Evolutionary conservation across 2,888 invertebrate genomes (phyloP).

Genomic region (Rhorus exstirpatorius): DNA sequence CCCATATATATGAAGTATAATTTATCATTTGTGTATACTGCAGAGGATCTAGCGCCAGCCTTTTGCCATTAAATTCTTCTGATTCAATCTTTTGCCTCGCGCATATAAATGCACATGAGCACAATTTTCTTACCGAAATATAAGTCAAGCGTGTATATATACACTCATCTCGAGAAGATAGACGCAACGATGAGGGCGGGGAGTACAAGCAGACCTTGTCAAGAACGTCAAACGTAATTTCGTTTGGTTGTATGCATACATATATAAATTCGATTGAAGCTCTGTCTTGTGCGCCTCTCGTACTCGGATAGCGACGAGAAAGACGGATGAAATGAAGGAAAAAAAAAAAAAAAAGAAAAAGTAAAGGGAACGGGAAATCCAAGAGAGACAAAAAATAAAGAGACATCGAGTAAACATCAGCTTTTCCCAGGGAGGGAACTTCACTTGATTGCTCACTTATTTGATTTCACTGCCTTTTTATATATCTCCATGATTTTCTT

Average conservation of each 20-base stretch:
- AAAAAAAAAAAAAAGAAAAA: neutral
- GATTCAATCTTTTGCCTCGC: neutral
- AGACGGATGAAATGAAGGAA: neutral
- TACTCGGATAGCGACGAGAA: slow-evolving; percentile 5
- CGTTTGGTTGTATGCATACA: neutral
- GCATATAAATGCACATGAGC: neutral
- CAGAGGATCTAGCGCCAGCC: too few species aligned
- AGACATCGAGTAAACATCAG: slow-evolving; percentile 44
- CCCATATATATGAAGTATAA: too few species aligned
- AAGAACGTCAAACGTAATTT: slow-evolving; percentile 22
- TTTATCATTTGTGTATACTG: neutral
- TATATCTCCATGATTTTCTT: neutral
- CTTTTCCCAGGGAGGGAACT: slow-evolving; percentile 40
- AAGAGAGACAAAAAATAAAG: slow-evolving; percentile 44
- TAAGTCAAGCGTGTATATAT: neutral
- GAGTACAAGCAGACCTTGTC: slow-evolving; percentile 9
- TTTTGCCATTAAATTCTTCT: neutral
- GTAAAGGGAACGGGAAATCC: slow-evolving; percentile 30
- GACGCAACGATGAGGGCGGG: neutral
- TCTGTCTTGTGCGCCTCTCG: neutral
- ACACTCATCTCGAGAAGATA: neutral
- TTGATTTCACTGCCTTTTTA: slow-evolving; percentile 58
- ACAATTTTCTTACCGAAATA: neutral
- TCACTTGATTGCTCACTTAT: slow-evolving; percentile 65
- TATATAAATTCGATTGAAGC: slow-evolving; percentile 20